Evolutionary conservation across 1,140 invertebrate species (phyloP).

Genomic region (Harpegnathos saltator): DNA sequence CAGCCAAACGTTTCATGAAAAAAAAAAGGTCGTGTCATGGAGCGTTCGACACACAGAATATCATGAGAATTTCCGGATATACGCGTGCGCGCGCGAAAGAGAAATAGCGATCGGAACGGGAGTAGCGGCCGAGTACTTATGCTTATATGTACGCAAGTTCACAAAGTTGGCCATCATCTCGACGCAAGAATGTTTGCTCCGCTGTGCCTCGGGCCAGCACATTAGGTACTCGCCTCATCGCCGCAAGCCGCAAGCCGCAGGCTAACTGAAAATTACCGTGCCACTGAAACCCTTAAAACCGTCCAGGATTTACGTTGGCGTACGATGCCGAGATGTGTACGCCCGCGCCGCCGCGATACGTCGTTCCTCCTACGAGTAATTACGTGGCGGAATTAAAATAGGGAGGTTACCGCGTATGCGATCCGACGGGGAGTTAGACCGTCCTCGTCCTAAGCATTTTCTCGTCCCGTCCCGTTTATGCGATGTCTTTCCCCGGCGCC

Average conservation of each 20-base stretch:
- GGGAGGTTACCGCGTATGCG: conserved; percentile 17
- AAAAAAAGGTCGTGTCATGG: neutral
- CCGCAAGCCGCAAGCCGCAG: conserved; percentile 57
- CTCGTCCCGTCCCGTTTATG: conserved; percentile 18
- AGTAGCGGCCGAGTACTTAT: neutral
- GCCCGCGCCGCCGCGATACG: neutral
- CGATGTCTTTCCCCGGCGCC: conserved; percentile 21
- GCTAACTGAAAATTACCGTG: conserved; percentile 63
- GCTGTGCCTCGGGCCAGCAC: conserved; percentile 53
- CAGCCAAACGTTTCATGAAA: neutral
- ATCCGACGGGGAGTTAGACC: conserved; percentile 6
- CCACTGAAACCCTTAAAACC: conserved; percentile 59
- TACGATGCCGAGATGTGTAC: conserved; percentile 25
- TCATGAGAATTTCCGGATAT: neutral
- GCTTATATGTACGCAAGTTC: conserved; percentile 42
- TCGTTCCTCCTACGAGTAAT: conserved; percentile 48
- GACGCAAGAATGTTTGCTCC: conserved; percentile 53
- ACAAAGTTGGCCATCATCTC: conserved; percentile 52
- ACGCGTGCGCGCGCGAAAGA: neutral
- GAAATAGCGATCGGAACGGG: neutral
- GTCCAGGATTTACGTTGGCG: conserved; percentile 52
- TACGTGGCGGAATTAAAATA: conserved; percentile 57
- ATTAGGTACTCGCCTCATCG: conserved; percentile 59
- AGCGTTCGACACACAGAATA: neutral
- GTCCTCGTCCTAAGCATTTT: conserved; percentile 45